Conservation (phyloP, 2,888 invertebrate genomes). For the Plebejus argus region DNA sequence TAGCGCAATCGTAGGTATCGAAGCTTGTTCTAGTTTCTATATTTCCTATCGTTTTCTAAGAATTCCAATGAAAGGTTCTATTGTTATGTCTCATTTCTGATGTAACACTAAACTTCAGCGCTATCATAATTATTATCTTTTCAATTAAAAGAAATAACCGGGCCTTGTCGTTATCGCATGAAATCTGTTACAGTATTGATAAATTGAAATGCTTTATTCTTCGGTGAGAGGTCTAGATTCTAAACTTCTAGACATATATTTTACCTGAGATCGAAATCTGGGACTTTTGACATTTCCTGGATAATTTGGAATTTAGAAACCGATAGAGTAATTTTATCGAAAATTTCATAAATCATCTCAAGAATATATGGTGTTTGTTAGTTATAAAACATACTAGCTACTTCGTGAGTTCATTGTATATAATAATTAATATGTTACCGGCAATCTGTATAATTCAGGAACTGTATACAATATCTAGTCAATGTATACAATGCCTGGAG, state of each 20-base stretch:
- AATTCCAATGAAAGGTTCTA: not conserved
- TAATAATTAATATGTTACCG: no score
- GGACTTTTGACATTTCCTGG: not conserved
- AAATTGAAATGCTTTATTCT: not conserved
- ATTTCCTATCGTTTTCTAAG: slow-evolving; percentile 2
- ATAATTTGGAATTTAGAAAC: not conserved
- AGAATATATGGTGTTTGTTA: not conserved
- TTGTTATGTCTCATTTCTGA: not conserved
- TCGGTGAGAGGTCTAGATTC: not conserved
- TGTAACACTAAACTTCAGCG: not conserved
- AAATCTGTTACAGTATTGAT: slow-evolving; percentile 10
- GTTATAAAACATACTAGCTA: not conserved
- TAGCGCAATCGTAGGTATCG: no score
- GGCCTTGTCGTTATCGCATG: not conserved
- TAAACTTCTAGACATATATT: not conserved
- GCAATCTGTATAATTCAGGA: no score
- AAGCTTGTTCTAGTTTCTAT: not conserved
- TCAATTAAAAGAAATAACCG: not conserved
- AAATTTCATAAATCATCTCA: not conserved
- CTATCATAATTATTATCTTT: slow-evolving; percentile 1
- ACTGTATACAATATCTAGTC: no score
- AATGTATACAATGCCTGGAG: no score
- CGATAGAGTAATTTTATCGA: no score
- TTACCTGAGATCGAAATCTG: not conserved
- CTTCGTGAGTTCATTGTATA: not conserved